These are phyloP conservation scores for Crossocerus cetratus DNA, from an alignment of 2,888 invertebrate species.

Conservation along the genomic window DNA sequence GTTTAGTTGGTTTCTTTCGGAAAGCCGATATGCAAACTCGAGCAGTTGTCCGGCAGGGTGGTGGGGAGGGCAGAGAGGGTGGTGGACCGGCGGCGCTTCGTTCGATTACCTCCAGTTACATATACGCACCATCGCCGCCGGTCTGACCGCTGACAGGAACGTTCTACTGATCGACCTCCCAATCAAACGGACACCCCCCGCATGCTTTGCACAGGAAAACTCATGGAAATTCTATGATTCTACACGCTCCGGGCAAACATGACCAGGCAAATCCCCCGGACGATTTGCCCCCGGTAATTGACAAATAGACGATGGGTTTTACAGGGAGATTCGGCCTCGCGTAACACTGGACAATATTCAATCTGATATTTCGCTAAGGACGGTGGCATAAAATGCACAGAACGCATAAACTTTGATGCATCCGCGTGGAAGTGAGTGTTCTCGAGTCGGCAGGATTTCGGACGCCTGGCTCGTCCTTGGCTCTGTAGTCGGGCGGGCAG, in stretches of 20 bases:
- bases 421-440: constrained; percentile 1
- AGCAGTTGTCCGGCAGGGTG: constrained; percentile 12
- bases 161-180: constrained; percentile 57
- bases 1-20: neutral
- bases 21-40: constrained; percentile 18
- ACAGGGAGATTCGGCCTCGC: no score
- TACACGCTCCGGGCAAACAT: neutral
- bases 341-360: no score
- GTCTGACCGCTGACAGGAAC: constrained; percentile 61
- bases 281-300: no score
- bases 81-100: constrained; percentile 1
- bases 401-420: no score
- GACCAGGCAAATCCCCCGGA: no score
- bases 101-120: constrained; percentile 39
- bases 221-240: constrained; percentile 33
- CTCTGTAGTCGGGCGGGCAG: constrained; percentile 14
- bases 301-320: no score
- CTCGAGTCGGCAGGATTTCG: constrained; percentile 42
- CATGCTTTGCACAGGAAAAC: constrained; percentile 33
- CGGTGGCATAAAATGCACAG: no score
- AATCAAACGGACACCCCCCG: constrained; percentile 39
- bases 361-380: no score
- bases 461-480: constrained; percentile 50
- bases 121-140: constrained; percentile 25
- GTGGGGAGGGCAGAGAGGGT: neutral